Evolutionary conservation across 2,888 invertebrate genomes (phyloP).

Genomic region (Cremastinae sp.): DNA sequence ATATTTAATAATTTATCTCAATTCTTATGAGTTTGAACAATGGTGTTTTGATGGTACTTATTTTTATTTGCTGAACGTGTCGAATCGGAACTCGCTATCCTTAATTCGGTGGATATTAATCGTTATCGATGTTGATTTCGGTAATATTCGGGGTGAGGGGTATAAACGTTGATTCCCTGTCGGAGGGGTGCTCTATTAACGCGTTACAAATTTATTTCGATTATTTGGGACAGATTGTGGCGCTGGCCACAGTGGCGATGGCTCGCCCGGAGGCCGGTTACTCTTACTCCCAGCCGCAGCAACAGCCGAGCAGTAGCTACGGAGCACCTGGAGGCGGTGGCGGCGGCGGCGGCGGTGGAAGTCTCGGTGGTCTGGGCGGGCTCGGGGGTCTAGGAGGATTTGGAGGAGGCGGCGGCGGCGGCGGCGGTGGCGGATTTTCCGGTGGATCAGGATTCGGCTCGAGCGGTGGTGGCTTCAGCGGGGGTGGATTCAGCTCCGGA

Average conservation of each 20-base stretch:
- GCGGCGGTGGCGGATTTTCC: conserved; percentile 80
- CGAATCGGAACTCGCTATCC: no score
- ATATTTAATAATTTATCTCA: no score
- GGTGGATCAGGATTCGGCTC: conserved; percentile 63
- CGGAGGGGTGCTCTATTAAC: no score
- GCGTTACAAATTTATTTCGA: no score
- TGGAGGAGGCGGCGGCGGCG: conserved; percentile 58
- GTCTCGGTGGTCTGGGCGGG: conserved; percentile 64
- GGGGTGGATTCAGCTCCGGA: conserved; percentile 62
- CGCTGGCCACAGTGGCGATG: conserved; percentile 77
- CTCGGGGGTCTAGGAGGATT: conserved; percentile 60
- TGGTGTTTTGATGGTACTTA: no score
- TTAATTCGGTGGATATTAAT: no score
- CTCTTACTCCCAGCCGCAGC: conserved; percentile 68
- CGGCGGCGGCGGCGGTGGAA: conserved; percentile 59
- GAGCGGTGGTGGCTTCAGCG: conserved; percentile 60
- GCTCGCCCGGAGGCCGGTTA: conserved; percentile 79
- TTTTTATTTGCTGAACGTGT: no score
- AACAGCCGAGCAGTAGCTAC: conserved; percentile 73
- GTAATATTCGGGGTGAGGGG: no score
- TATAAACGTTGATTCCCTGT: no score
- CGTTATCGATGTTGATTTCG: no score
- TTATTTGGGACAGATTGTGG: conserved; percentile 72
- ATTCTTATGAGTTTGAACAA: no score
- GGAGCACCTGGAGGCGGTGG: conserved; percentile 70